Percentiles rank a stretch among this genome's conserved stretches.
phyloP scores from a whole-genome alignment of 2,888 invertebrate genomes.

The Drosophila meridiana region DNA sequence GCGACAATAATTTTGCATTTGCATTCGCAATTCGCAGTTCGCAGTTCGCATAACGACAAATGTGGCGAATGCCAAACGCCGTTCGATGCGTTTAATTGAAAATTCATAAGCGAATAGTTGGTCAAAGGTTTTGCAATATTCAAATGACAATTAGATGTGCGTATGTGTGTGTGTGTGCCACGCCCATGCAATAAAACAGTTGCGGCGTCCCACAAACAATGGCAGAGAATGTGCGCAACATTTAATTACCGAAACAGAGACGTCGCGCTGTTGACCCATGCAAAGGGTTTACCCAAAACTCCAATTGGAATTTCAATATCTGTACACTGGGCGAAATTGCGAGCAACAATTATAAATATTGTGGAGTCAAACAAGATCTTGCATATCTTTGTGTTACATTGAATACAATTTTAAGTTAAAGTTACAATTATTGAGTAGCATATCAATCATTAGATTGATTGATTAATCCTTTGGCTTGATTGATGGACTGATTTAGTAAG shows the following conservation, averaged over 20 bases:
- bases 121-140: constrained; percentile 13
- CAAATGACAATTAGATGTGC: constrained; percentile 35
- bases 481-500: not conserved
- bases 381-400: not conserved
- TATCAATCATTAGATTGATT: not conserved
- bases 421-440: not conserved
- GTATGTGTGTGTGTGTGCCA: constrained; percentile 12
- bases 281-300: constrained; percentile 15
- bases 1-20: constrained; percentile 56
- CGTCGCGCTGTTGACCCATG: constrained; percentile 54
- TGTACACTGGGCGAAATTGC: constrained; percentile 32
- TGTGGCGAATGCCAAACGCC: constrained; percentile 24
- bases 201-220: constrained; percentile 48
- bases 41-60: constrained; percentile 62
- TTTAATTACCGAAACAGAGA: constrained; percentile 64
- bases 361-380: not conserved
- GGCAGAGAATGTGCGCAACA: constrained; percentile 38
- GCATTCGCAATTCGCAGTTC: constrained; percentile 28
- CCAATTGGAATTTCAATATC: constrained; percentile 36
- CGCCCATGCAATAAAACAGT: constrained; percentile 39
- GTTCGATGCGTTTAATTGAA: constrained; percentile 58
- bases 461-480: not conserved
- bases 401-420: not conserved
- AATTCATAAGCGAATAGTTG: constrained; percentile 64
- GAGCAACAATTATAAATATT: not conserved